These are phyloP conservation scores for Rhizomys pruinosus DNA, from an alignment of 2,113 vertebrate species.

Conservation along the genomic window DNA sequence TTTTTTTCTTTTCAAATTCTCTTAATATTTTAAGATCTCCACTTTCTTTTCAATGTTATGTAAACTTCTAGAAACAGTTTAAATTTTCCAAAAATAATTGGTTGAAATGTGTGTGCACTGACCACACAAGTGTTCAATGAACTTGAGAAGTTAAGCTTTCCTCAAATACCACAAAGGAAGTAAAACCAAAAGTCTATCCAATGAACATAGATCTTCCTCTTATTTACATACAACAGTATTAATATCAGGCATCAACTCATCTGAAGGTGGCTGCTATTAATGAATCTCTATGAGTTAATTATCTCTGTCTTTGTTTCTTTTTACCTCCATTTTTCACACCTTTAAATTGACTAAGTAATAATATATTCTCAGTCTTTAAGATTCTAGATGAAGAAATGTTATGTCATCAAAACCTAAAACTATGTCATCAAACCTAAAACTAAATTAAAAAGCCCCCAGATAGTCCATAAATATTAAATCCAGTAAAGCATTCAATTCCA, in stretches of 20 bases:
- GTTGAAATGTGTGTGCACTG: not conserved
- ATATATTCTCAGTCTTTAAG: not conserved
- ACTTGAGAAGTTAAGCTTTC: conserved; percentile 4
- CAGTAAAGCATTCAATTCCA: not conserved
- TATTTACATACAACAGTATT: not conserved
- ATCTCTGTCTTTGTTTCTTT: not conserved
- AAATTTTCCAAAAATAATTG: conserved; percentile 27
- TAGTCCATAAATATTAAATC: conserved; percentile 57
- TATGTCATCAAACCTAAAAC: conserved; percentile 49
- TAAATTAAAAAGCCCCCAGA: conserved; percentile 55
- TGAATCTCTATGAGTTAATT: not conserved
- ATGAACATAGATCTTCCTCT: not conserved
- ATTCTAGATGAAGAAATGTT: conserved; percentile 43
- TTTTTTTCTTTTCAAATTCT: not conserved
- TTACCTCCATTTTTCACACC: conserved; percentile 11
- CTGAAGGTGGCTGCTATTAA: not conserved
- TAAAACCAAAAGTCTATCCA: conserved; percentile 28
- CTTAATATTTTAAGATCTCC: not conserved
- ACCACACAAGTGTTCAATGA: not conserved
- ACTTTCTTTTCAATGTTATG: conserved; percentile 6
- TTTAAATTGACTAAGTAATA: conserved; percentile 42
- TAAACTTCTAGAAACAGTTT: conserved; percentile 37
- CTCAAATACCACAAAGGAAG: not conserved
- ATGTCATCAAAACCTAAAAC: conserved; percentile 51
- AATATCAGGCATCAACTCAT: not conserved